Conservation (phyloP, 1,140 invertebrate species). For the Teleogryllus occipitalis region DNA sequence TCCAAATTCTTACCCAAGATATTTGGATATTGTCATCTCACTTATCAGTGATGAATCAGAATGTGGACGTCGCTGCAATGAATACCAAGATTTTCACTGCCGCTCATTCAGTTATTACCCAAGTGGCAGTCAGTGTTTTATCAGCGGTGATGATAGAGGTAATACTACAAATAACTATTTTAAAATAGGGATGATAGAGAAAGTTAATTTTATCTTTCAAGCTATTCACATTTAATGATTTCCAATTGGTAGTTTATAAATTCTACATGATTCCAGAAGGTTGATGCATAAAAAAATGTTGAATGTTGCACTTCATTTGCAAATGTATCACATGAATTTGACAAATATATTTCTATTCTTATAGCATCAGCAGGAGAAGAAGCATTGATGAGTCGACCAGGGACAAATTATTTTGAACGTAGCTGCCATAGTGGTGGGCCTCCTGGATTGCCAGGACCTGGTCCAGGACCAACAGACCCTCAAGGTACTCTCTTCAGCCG, state of each 20-base stretch:
- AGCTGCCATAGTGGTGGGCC: slow-evolving; percentile 31
- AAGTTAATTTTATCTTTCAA: too few species aligned
- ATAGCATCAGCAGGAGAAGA: slow-evolving; percentile 34
- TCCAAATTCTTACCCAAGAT: slow-evolving; percentile 36
- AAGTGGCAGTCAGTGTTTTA: slow-evolving; percentile 40
- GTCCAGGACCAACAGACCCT: slow-evolving; percentile 22
- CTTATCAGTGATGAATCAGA: slow-evolving; percentile 34
- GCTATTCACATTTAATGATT: too few species aligned
- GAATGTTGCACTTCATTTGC: too few species aligned
- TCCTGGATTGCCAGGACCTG: slow-evolving; percentile 9
- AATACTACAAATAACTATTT: neutral
- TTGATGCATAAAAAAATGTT: neutral
- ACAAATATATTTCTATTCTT: neutral
- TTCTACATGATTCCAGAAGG: neutral
- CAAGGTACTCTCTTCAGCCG: slow-evolving; percentile 24
- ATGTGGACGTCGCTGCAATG: slow-evolving; percentile 37
- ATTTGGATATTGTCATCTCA: slow-evolving; percentile 37
- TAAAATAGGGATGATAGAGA: too few species aligned
- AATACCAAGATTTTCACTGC: slow-evolving; percentile 37
- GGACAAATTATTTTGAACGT: slow-evolving; percentile 38
- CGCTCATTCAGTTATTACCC: slow-evolving; percentile 40
- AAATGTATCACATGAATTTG: too few species aligned
- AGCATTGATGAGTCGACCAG: slow-evolving; percentile 34
- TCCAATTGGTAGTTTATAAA: neutral
- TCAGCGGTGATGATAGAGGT: slow-evolving; percentile 36